Evolutionary conservation across 2,888 invertebrate genomes (phyloP), one percentile per base, ranked within the genome.

Genomic region (Rhopalosiphum nymphaeae): DNA sequence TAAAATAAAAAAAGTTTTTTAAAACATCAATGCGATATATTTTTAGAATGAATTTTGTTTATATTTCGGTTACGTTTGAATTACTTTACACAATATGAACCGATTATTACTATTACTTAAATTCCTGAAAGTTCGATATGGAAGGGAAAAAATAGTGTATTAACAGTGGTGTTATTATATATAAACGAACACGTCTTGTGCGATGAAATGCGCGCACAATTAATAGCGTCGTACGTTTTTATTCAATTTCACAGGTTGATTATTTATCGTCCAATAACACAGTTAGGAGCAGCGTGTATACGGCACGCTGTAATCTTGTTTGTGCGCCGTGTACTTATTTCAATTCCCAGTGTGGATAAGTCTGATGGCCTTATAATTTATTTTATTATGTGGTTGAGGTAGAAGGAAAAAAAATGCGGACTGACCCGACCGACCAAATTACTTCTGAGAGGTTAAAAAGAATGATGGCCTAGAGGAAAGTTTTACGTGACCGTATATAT

Each of bases 331-430:
- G 46, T 67, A 53, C 49, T 53, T 44, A 78, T 78, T 78, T 78
- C 78, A 78, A 78, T 78, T 78, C 78, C 78, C 78, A 7, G 78
- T 42, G 36, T 11, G 26, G 16, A 42, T 29, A 42, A 61, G 61
- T 90, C 29, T 44, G 90, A 49, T 36, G 67, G 67, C 49, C 36
- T 89, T 91, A 26, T 46, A 49, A 90, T 90, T 90, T 90, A 61
- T 46, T 90, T 67, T 44, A 36, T 44, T 89, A 29, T 3, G n/a
- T 26, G 78, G 36, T 16, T 10, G 25, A 46, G 36, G 78, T 36
- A 78, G 36, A 44, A 36, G 61, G 3, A 67, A 36, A 49, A 61
- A 46, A 46, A 78, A 46, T 44, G 36, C n/a, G 1, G 21, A 78
- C 36, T 78, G 78, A 49, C 21, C 57, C 26, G 56, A 61, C 89